These are phyloP conservation scores for Geotrypetes seraphini DNA, from an alignment of 2,797 vertebrate species.

Conservation along the genomic window DNA sequence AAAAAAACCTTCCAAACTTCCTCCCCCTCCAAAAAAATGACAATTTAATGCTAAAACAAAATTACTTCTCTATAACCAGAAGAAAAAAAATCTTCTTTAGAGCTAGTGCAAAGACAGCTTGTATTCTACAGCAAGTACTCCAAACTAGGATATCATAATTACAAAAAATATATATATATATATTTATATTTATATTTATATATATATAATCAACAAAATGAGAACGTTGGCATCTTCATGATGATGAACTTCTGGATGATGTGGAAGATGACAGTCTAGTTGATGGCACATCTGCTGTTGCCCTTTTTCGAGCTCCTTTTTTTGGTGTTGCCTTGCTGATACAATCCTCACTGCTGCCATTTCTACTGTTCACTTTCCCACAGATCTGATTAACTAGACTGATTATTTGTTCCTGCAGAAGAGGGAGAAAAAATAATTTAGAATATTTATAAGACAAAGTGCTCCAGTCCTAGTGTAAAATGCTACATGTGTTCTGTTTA, in stretches of 20 bases:
- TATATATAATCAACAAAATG: slow-evolving; percentile 51
- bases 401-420: slow-evolving; percentile 86
- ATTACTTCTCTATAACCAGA: slow-evolving; percentile 79
- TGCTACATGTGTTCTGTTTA: no score
- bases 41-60: slow-evolving; percentile 91
- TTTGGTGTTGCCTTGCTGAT: slow-evolving; percentile 80
- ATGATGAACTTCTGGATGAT: slow-evolving; percentile 78
- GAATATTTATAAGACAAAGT: neutral
- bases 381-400: slow-evolving; percentile 93
- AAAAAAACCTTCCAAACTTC: slow-evolving; percentile 46
- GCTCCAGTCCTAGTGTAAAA: no score
- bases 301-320: slow-evolving; percentile 86
- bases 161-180: slow-evolving; percentile 53
- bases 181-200: slow-evolving; percentile 3
- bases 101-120: slow-evolving; percentile 99
- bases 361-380: slow-evolving; percentile 79
- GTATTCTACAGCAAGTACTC: slow-evolving; percentile 89
- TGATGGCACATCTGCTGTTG: slow-evolving; percentile 82
- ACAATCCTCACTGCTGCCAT: slow-evolving; percentile 68
- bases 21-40: slow-evolving; percentile 36
- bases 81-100: slow-evolving; percentile 90
- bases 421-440: neutral
- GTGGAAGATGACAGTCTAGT: slow-evolving; percentile 76
- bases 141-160: slow-evolving; percentile 78
- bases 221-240: slow-evolving; percentile 61